These are phyloP conservation scores for Urocitellus parryii DNA, from an alignment of 2,113 vertebrate genomes.

Conservation along the genomic window DNA sequence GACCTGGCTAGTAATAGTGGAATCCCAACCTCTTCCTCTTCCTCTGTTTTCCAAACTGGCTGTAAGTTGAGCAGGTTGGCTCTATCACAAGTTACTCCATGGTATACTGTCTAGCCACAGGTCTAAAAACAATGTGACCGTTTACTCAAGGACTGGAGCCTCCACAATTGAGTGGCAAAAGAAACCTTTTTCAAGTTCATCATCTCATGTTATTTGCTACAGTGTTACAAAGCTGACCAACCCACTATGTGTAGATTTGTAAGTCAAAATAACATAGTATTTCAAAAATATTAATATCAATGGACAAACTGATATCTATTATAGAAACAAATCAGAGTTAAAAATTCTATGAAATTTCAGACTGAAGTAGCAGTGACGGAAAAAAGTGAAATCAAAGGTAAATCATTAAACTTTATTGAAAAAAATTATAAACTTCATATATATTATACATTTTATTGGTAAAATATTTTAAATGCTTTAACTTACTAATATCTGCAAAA, in stretches of 20 bases:
- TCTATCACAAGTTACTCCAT: too few species aligned
- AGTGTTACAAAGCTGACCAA: background rate
- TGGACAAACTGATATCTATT: background rate
- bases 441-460: background rate
- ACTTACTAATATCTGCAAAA: background rate
- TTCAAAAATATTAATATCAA: background rate
- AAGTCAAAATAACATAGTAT: background rate
- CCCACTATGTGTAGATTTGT: background rate
- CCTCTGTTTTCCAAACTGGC: background rate
- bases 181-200: background rate
- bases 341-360: background rate
- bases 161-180: background rate
- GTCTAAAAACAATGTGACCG: accelerated
- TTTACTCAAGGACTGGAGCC: background rate
- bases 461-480: background rate
- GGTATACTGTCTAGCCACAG: background rate
- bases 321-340: background rate
- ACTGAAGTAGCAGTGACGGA: background rate
- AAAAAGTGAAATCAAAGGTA: background rate
- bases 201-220: background rate
- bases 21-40: accelerated
- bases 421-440: background rate
- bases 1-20: background rate
- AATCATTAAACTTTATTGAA: background rate
- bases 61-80: background rate